Evolutionary conservation across 2,888 invertebrate species (phyloP).

Genomic region (Idaea dimidiata): DNA sequence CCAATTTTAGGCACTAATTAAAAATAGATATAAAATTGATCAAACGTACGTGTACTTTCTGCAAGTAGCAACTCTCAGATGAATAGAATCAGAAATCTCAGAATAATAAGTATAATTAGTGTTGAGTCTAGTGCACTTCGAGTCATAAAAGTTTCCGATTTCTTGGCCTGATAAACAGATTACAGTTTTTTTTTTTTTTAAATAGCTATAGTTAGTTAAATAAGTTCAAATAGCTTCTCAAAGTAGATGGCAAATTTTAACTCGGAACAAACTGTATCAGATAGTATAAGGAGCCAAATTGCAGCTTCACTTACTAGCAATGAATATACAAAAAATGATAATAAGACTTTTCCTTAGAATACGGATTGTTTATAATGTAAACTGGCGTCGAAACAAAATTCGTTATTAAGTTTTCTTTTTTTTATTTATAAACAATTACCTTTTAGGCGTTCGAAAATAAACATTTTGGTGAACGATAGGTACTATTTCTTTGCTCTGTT

Average conservation of each 20-base stretch:
- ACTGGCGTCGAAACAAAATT: too few species aligned
- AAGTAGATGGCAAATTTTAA: conserved; percentile 47
- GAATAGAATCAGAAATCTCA: neutral
- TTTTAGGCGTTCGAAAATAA: neutral
- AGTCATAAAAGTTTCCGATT: conserved; percentile 25
- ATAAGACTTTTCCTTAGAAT: too few species aligned
- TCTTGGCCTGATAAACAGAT: conserved; percentile 62
- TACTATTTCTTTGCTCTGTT: neutral
- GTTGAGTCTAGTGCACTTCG: neutral
- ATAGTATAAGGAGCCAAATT: conserved; percentile 36
- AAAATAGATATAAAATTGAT: too few species aligned
- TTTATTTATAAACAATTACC: too few species aligned
- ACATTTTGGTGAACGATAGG: conserved; percentile 6
- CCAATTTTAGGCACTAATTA: too few species aligned
- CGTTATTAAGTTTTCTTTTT: too few species aligned
- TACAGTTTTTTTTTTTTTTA: too few species aligned
- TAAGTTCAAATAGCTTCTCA: conserved; percentile 44
- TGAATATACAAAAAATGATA: too few species aligned
- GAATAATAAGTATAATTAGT: neutral
- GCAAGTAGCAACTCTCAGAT: neutral
- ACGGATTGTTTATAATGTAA: too few species aligned
- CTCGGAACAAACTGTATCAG: conserved; percentile 45
- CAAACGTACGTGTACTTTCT: neutral
- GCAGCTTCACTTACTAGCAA: conserved; percentile 22
- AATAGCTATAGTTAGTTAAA: too few species aligned